These are phyloP conservation scores for Drosophila mercatorum DNA, from an alignment of 2,888 invertebrate genomes.

Conservation along the genomic window DNA sequence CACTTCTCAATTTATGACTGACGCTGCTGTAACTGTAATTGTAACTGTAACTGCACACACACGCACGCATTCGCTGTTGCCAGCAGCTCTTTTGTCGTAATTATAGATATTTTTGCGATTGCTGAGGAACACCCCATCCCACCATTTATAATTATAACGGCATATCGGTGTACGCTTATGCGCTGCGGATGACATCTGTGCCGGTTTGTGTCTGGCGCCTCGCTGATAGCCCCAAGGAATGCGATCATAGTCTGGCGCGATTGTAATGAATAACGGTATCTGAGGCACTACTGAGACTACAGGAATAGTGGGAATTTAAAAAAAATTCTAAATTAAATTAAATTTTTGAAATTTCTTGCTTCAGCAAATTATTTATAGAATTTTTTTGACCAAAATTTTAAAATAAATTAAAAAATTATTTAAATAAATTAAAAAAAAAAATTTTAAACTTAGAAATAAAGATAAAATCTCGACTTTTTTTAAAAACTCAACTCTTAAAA, in stretches of 20 bases:
- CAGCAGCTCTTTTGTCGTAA: constrained; percentile 51
- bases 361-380: no score
- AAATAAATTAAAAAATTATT: no score
- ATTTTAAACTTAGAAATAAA: no score
- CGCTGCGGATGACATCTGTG: constrained; percentile 53
- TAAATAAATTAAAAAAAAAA: no score
- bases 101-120: constrained; percentile 41
- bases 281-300: background rate
- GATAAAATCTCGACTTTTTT: no score
- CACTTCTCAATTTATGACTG: constrained; percentile 22
- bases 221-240: constrained; percentile 46
- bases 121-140: background rate
- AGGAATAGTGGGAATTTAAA: no score
- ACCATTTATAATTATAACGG: constrained; percentile 17
- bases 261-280: constrained; percentile 12
- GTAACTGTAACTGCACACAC: constrained; percentile 21
- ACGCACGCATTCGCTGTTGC: background rate
- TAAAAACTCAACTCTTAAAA: no score
- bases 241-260: constrained; percentile 29
- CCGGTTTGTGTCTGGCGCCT: constrained; percentile 77
- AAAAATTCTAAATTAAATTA: no score
- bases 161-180: constrained; percentile 56
- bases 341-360: no score
- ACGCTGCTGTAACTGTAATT: constrained; percentile 21
- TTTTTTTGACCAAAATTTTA: no score